Base-by-base conservation (phyloP, 2,888 invertebrate genomes). In the Cryptocheilus praepositus region DNA sequence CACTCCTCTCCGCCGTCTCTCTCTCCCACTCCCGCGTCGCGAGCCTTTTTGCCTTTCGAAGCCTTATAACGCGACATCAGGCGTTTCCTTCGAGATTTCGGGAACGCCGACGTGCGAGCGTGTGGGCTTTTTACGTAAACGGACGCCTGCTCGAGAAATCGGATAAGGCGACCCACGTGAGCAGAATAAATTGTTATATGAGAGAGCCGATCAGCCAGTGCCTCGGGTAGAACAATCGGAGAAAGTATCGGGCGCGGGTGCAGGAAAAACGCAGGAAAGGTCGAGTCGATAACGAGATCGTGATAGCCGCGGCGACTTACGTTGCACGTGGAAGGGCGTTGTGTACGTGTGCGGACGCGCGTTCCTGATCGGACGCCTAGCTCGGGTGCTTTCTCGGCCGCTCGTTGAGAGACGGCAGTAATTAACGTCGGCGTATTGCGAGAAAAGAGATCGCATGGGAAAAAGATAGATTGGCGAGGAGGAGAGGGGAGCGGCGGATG, bases 161-260 rank as follows among this genome's bases (percentile, higher is more conserved):
- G 71, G 55, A 62, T 64, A 71, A 71, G 67, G 45, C 64, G 16
- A 36, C 61, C 64, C 67, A 70, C 78, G 67, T 62, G 76, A 74
- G 28, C 59, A 57, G 70, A 74, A 78, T 74, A 74, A 75, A 78
- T 77, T 65, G 43, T 52, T 58, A 56, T 18, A 45, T 52, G 16
- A 25, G 36, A 36, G 62, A 53, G 7, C 21, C 36, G 58, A 46
- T 61, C 54, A 51, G 11, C 3, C 36, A 43, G 55, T 55, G 55
- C 13, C 49, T 8, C 56, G 13, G 67, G 58, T 55, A 18, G 67
- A 74, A 78, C 75, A 78, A 77, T 77, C 66, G 77, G 77, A 78
- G 77, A 77, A 77, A 78, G 78, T 78, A 77, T 77, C 77, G 61
- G 19, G 54, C 58, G 25, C 25, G 60, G 56, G 59, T 66, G 62